A percentile compares a stretch with the other conserved stretches of the same genome.
Conservation (phyloP, 2,797 vertebrate species). For the Chrysocyon brachyurus region DNA sequence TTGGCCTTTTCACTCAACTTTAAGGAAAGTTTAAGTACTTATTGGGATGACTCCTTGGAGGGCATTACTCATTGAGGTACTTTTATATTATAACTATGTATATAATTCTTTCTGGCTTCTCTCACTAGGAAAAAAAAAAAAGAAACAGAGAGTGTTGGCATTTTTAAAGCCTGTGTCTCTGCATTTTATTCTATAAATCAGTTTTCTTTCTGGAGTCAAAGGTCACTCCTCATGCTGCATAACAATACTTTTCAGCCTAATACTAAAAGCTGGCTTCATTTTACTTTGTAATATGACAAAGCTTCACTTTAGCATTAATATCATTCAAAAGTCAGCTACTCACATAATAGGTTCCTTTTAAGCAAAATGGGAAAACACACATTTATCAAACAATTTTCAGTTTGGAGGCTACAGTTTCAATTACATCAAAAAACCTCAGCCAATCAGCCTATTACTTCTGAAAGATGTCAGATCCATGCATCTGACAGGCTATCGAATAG, state of each 20-base stretch:
- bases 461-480: constrained; percentile 79
- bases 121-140: constrained; percentile 72
- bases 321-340: constrained; percentile 88
- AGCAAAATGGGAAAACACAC: constrained; percentile 89
- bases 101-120: constrained; percentile 86
- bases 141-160: constrained; percentile 74
- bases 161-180: constrained; percentile 87
- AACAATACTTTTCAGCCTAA: constrained; percentile 88
- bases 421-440: constrained; percentile 87
- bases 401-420: constrained; percentile 85
- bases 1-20: constrained; percentile 76
- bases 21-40: constrained; percentile 75
- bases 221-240: constrained; percentile 88
- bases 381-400: constrained; percentile 89
- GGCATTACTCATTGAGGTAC: constrained; percentile 72
- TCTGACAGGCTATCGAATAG: constrained; percentile 79
- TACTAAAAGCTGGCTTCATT: constrained; percentile 89
- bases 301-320: constrained; percentile 88
- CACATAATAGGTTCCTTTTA: constrained; percentile 89
- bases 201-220: constrained; percentile 89
- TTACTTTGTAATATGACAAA: constrained; percentile 89
- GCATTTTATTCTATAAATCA: constrained; percentile 88
- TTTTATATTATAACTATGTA: constrained; percentile 72
- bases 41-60: constrained; percentile 57
- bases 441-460: constrained; percentile 84